Base-by-base conservation (phyloP, 2,797 vertebrate genomes). In the Vireo griseus region DNA sequence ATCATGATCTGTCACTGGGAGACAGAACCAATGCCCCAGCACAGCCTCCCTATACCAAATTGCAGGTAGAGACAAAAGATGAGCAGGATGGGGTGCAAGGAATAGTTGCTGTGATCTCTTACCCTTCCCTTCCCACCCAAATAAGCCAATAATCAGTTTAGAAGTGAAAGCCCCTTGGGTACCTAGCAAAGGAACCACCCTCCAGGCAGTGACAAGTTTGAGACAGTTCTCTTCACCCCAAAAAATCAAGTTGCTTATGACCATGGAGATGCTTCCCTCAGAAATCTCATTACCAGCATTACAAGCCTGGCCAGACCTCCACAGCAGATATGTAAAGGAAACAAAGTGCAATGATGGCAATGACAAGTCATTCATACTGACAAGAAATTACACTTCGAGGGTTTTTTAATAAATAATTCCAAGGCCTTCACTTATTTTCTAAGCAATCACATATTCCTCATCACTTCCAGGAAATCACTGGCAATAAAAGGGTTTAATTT, bases 191-290 rank as follows among this genome's bases (percentile, higher is more conserved):
- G 26, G 35, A 76, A 20, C 6, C 31, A 42, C 16, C 1, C 54
- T 67, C 33, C 1, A 2, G 25, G 47, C 44, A 86, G 44, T 6
- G n/a, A 66, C 12, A 45, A 28, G 16, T 15, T 25, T n/a, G 37
- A 77, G 47, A 75, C 28, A 0, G 2, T 45, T 51, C 35, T 66
- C 71, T 28, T 67, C 20, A 69, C 25, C 58, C 31, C 21, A 15
- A n/a, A 75, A 44, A 37, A 16, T 0, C 0, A 29, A 24, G 13
- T 11, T 68, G 54, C 16, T 16, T 26, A 25, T 3, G 4, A 18
- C 12, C 35, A 31, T 0, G 0, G 26, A 62, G 42, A 22, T 7
- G 1, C 24, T 84, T 54, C 37, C 42, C 17, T 88, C 33, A 16
- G 44, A n/a, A 16, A 31, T 7, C 14, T n/a, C 57, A 48, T 10